A percentile compares a stretch with the other conserved stretches of the same genome.
These are phyloP conservation scores for Dendronephthya gigantea DNA, from an alignment of 64 coral and sea anemone species.

Conservation along the genomic window DNA sequence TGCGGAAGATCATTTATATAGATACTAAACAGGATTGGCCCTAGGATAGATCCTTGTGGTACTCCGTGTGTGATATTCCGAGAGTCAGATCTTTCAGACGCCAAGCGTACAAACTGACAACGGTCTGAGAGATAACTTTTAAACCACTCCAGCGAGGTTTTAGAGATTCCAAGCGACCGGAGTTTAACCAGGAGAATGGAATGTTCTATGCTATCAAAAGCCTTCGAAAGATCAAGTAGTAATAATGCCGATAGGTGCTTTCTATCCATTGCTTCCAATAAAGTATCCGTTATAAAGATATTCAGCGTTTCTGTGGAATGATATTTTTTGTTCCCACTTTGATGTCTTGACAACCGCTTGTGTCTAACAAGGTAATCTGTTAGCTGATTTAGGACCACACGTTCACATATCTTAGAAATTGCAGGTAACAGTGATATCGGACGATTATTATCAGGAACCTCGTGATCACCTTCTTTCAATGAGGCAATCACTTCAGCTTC, in stretches of 20 bases:
- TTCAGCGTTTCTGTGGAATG: constrained; percentile 28
- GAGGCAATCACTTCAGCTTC: constrained; percentile 2
- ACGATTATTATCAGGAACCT: no score
- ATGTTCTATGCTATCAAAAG: constrained; percentile 39
- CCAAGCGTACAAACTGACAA: constrained; percentile 5
- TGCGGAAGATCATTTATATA: constrained; percentile 22
- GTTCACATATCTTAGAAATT: constrained; percentile 41
- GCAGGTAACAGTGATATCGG: neutral
- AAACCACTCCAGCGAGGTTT: constrained; percentile 33
- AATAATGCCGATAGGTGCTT: constrained; percentile 12
- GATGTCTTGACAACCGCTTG: constrained; percentile 2
- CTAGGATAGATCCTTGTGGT: constrained; percentile 32
- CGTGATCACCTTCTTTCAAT: constrained; percentile 31
- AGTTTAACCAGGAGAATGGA: constrained; percentile 21
- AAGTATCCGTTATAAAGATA: constrained; percentile 7
- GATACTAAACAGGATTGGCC: constrained; percentile 15
- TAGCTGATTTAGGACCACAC: constrained; percentile 11
- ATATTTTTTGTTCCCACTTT: constrained; percentile 30
- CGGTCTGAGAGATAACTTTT: constrained; percentile 40
- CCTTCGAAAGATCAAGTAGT: constrained; percentile 14
- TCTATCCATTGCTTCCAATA: constrained; percentile 34
- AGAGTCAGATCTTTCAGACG: constrained; percentile 1
- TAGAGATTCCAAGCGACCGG: constrained; percentile 28
- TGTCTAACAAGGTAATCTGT: neutral
- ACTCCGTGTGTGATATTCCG: constrained; percentile 21